A percentile compares a stretch with the other conserved stretches of the same genome.
Evolutionary conservation across 2,797 vertebrate genomes (phyloP).

Genomic region (Molossus molossus): DNA sequence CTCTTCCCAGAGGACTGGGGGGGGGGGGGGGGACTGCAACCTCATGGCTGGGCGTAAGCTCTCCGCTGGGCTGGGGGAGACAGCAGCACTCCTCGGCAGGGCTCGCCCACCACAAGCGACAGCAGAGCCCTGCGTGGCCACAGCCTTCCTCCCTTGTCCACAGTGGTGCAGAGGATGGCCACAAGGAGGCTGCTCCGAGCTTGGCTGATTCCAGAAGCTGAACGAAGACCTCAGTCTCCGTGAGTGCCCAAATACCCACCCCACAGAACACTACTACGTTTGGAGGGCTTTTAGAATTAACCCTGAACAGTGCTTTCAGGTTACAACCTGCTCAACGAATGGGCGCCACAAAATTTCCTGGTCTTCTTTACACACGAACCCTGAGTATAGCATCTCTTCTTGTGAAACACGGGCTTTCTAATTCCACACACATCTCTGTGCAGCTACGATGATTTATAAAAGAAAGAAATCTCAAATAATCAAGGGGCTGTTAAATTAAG

Average conservation of each 20-base stretch:
- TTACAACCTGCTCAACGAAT: not conserved
- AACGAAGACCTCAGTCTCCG: not conserved
- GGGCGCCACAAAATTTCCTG: not conserved
- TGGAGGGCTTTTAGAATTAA: not conserved
- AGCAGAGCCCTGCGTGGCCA: constrained; percentile 73
- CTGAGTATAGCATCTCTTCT: not conserved
- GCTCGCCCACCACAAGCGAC: constrained; percentile 73
- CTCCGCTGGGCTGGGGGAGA: constrained; percentile 75
- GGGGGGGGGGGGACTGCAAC: constrained; percentile 15
- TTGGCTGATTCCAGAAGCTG: constrained; percentile 9
- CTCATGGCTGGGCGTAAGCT: constrained; percentile 58
- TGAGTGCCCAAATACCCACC: constrained; percentile 35
- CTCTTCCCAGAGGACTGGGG: not conserved
- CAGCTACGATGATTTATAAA: constrained; percentile 58
- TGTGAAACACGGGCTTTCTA: not conserved
- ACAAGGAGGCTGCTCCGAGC: fast-evolving
- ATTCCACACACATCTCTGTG: not conserved
- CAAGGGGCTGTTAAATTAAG: constrained; percentile 78
- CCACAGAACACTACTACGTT: constrained; percentile 47
- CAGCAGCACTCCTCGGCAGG: not conserved
- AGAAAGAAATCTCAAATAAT: constrained; percentile 72
- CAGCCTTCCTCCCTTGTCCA: not conserved
- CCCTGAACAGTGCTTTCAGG: not conserved
- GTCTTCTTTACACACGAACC: not conserved
- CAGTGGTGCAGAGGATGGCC: constrained; percentile 27